Base-by-base conservation (phyloP, 2,113 vertebrate genomes). In the Tetrao urogallus region DNA sequence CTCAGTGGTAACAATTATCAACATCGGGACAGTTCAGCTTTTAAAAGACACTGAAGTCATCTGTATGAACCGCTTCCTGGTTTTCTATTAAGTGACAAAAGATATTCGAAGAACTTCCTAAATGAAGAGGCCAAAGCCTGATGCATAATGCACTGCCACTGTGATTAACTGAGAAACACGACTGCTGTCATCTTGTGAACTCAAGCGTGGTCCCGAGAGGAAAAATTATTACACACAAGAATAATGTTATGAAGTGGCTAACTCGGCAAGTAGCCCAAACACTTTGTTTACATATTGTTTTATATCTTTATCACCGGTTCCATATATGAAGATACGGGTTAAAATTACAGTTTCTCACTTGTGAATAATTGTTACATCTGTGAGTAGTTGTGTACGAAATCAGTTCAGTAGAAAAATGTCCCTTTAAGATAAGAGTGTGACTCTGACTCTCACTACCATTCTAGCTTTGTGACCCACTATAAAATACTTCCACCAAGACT, bases 401-500 rank as follows among this genome's bases (percentile, higher is more conserved):
- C 36, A 89, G 58, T 25, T 30, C 11, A 18, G 17, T 63, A 70
- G 21, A 86, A 72, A 75, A 86, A 67, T 24, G 15, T 47, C 28
- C 25, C 42, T 91, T 82, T 22, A 80, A 80, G 64, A 63, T 10
- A 88, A 89, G 89, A 63, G 16, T 19, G 16, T 20, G 45, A 42
- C 24, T 80, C 40, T 32, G 28, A 1, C 6, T 18, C 87, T 58
- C 56, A n/a, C 8, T 50, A 73, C 38, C 47, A 32, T 36, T 88
- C 65, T 50, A 90, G n/a, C 38, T 88, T 80, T 52, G 80, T 38
- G 47, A 66, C n/a, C 56, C 38, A 77, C 8, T 79, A 80, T 60
- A 76, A 82, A 60, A 63, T 89, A 65, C 89, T 82, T 91, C 91
- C 76, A 95, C 57, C 74, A 89, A 87, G 76, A 90, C 43, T 93